These are phyloP conservation scores for Diloba caeruleocephala DNA, from an alignment of 2,888 invertebrate species.

Conservation along the genomic window DNA sequence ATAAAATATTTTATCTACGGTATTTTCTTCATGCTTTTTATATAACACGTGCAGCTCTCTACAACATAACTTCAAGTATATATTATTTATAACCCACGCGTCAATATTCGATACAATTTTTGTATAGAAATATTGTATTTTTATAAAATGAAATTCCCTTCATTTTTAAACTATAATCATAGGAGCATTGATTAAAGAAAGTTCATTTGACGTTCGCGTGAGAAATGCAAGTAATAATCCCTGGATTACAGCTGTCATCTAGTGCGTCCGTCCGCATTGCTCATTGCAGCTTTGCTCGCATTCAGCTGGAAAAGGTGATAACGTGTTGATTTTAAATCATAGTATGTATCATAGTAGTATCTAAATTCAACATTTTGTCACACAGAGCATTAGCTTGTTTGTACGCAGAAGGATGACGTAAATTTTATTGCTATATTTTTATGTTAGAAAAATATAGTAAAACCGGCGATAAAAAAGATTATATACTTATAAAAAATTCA, in stretches of 20 bases:
- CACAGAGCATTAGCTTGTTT: too few species aligned
- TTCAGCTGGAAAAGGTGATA: constrained; percentile 16
- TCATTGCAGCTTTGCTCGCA: not conserved
- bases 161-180: constrained; percentile 23
- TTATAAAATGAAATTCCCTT: constrained; percentile 18
- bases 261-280: not conserved
- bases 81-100: too few species aligned
- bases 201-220: constrained; percentile 40
- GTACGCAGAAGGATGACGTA: too few species aligned
- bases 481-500: too few species aligned
- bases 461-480: too few species aligned
- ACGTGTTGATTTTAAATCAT: constrained; percentile 13
- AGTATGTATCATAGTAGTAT: too few species aligned
- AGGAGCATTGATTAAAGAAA: constrained; percentile 31
- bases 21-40: not conserved
- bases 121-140: constrained; percentile 2
- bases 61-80: too few species aligned
- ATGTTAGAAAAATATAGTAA: too few species aligned
- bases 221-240: constrained; percentile 55
- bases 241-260: constrained; percentile 46
- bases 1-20: too few species aligned
- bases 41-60: not conserved
- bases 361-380: too few species aligned
- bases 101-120: constrained; percentile 18
- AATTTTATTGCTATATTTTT: too few species aligned